phyloP scores from a whole-genome alignment of 2,888 invertebrate species.

The Hypercompe scribonia region DNA sequence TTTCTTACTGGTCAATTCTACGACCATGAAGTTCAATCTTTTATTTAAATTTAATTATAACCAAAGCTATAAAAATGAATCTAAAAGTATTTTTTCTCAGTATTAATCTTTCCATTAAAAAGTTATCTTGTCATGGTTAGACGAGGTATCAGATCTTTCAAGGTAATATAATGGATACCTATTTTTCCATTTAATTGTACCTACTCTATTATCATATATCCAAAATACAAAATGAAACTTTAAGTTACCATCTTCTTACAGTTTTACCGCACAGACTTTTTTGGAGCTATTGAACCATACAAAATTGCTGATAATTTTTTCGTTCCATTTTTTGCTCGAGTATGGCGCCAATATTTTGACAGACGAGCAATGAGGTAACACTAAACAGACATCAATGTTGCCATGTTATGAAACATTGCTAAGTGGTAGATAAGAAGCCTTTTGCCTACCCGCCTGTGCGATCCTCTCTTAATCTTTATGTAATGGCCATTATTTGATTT shows the following conservation, averaged over 20 bases:
- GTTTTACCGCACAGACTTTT: slow-evolving; percentile 12
- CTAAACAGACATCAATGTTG: slow-evolving; percentile 68
- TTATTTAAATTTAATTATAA: slow-evolving; percentile 1
- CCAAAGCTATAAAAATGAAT: neutral
- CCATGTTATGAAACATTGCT: slow-evolving; percentile 71
- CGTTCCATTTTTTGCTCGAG: slow-evolving; percentile 48
- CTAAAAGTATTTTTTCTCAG: neutral
- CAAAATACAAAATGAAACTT: neutral
- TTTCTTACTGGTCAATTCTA: neutral
- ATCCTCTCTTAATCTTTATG: slow-evolving; percentile 48
- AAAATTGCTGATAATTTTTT: slow-evolving; percentile 44
- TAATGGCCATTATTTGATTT: slow-evolving; percentile 55
- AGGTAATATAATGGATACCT: neutral
- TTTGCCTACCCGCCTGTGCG: slow-evolving; percentile 56
- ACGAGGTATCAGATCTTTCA: neutral
- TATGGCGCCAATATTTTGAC: slow-evolving; percentile 79
- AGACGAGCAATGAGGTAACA: slow-evolving; percentile 63
- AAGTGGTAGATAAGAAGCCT: slow-evolving; percentile 77
- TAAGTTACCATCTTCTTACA: neutral
- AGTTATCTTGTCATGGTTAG: neutral
- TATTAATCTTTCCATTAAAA: neutral
- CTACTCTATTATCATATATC: neutral
- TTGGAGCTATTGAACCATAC: slow-evolving; percentile 19
- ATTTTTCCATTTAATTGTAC: neutral
- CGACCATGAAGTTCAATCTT: slow-evolving; percentile 8